Evolutionary conservation across 2,888 invertebrate species (phyloP).

Genomic region (Himalopsyche kuldschensis): DNA sequence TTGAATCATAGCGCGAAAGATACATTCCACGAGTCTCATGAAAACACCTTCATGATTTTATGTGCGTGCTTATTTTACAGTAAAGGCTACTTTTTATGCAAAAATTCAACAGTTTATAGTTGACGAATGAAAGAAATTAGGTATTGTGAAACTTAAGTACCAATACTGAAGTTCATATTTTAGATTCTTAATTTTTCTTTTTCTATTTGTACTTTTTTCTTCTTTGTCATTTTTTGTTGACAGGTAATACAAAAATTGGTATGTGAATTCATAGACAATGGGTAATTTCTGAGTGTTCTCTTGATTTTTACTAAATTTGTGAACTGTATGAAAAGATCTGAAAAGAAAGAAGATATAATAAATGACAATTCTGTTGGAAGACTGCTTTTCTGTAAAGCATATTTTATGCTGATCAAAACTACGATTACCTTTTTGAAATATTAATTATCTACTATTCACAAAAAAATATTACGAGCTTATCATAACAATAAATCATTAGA

Average conservation of each 20-base stretch:
- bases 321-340: neutral
- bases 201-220: neutral
- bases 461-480: neutral
- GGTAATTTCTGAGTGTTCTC: neutral
- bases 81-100: neutral
- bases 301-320: neutral
- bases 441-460: neutral
- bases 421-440: neutral
- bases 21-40: constrained; percentile 21
- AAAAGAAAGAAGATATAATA: neutral
- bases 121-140: neutral
- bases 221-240: neutral
- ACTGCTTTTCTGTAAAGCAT: neutral
- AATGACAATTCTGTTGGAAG: neutral
- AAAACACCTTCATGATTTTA: neutral
- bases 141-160: neutral
- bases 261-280: neutral
- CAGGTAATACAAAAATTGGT: neutral
- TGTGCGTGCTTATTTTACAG: neutral
- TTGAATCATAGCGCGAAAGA: constrained; percentile 8
- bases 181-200: neutral
- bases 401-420: neutral
- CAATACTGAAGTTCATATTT: neutral
- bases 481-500: neutral
- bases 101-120: neutral